Evolutionary conservation across 2,888 invertebrate species (phyloP), one percentile per base, ranked within the genome.

Genomic region (Ditula angustiorana): DNA sequence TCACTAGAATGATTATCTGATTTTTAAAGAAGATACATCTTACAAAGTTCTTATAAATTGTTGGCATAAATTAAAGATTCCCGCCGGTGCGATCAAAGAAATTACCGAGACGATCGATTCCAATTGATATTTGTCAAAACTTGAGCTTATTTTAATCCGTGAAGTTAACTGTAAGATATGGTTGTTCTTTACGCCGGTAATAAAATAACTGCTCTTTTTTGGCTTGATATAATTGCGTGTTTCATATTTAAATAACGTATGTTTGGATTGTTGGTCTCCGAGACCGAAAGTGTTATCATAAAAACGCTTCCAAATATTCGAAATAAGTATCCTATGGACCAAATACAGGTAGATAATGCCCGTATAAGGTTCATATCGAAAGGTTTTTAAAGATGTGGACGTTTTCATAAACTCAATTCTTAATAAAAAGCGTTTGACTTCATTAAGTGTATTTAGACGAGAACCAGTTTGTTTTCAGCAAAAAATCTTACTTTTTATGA

Each of bases 21-120:
- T 52, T 49, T 49, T 33, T 28, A 19, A 28, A 50, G 41, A 28
- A 33, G 24, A 19, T n/a, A n/a, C 35, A 0, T 49, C 49, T 21
- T 46, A 46, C 24, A 46, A 46, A 46, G n/a, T 46, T n/a, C 23
- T 46, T 53, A 57, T 44, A 52, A 50, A 63, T 58, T 44, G 63
- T 21, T 24, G 21, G n/a, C 21, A 61, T 61, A 37, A 47, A 47
- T 57, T 57, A 24, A 53, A 61, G 35, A 26, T 35, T 28, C 61
- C 7, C 13, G 30, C 69, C 71, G 71, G 56, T 66, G 61, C 56
- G 66, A 68, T 75, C 72, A 72, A 75, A 75, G 77, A 69, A 71
- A 70, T 68, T 50, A 62, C 46, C 64, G 37, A 13, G 57, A 37
- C 68, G 67, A 76, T 75, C 67, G 73, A 71, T 71, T 61, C 66